phyloP scores from a whole-genome alignment of 2,113 vertebrate genomes.

The Phylloscopus whistleri region DNA sequence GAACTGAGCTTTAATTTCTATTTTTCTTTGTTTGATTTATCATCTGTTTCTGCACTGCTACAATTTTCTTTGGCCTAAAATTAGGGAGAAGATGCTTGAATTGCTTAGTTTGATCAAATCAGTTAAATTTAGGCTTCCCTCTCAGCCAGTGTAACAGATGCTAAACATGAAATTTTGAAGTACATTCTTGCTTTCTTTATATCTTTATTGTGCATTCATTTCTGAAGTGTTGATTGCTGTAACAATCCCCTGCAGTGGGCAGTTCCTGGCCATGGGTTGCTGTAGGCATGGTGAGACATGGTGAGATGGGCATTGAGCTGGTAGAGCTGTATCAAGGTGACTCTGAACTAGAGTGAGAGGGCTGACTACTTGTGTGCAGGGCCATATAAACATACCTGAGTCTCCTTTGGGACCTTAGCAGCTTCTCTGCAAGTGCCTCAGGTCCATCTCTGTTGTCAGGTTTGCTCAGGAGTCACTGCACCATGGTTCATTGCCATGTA shows the following conservation, averaged over 20 bases:
- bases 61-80: conserved; percentile 24
- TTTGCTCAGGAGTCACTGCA: neutral
- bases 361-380: neutral
- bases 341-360: neutral
- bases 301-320: neutral
- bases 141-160: neutral
- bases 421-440: neutral
- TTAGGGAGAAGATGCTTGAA: neutral
- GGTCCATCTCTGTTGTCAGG: neutral
- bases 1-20: conserved; percentile 40
- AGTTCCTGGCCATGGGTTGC: neutral
- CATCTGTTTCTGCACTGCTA: conserved; percentile 14
- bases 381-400: neutral
- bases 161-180: neutral
- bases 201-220: neutral
- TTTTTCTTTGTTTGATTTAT: conserved; percentile 58
- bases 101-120: neutral
- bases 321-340: neutral
- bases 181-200: neutral
- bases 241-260: neutral
- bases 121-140: neutral
- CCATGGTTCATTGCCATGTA: neutral
- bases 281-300: neutral
- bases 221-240: neutral
- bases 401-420: neutral